Evolutionary conservation across 2,113 vertebrate species (phyloP).

Genomic region (Pitta sordida): DNA sequence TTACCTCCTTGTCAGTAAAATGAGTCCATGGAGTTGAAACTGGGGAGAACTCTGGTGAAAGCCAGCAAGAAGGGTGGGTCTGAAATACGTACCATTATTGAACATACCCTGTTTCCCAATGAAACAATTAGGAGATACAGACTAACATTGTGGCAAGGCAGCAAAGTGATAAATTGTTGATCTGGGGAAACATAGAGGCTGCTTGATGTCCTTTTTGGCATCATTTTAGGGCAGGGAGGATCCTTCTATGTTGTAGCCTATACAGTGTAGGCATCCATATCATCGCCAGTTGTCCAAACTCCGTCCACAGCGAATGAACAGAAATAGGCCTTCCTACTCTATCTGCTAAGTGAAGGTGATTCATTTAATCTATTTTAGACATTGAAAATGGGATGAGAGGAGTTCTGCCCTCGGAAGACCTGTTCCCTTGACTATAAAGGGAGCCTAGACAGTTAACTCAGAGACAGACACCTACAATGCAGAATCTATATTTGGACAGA

Average conservation of each 20-base stretch:
- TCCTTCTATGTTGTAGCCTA: not conserved
- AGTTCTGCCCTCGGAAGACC: conserved; percentile 42
- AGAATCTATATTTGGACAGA: conserved; percentile 60
- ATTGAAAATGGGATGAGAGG: conserved; percentile 3
- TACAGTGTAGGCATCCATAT: not conserved
- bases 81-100: not conserved
- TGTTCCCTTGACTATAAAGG: not conserved
- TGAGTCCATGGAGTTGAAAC: not conserved
- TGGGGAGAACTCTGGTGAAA: conserved; percentile 23
- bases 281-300: not conserved
- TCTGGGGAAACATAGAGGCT: not conserved
- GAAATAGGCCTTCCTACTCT: conserved; percentile 29
- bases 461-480: conserved; percentile 40
- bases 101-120: not conserved
- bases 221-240: not conserved
- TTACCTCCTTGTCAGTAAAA: conserved; percentile 33
- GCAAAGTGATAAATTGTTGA: not conserved
- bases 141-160: not conserved
- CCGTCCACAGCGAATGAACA: not conserved
- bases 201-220: not conserved
- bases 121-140: not conserved
- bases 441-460: conserved; percentile 17
- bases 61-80: not conserved
- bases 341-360: not conserved
- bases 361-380: conserved; percentile 9